These are phyloP conservation scores for Netelia inedita DNA, from an alignment of 2,888 invertebrate species.

Conservation along the genomic window DNA sequence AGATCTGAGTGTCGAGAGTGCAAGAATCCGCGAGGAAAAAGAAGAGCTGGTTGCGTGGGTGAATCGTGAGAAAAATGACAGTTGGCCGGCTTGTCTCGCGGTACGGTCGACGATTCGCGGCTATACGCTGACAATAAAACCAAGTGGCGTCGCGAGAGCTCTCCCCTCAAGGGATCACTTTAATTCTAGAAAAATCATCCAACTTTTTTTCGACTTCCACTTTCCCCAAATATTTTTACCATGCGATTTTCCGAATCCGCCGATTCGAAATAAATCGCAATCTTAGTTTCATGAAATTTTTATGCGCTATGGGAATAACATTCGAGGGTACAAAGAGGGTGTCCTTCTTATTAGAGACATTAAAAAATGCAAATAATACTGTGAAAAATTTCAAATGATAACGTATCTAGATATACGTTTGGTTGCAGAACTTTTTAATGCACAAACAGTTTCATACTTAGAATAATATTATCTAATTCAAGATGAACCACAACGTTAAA, in stretches of 20 bases:
- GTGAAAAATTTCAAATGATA: not conserved
- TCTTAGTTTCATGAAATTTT: not conserved
- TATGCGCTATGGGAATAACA: not conserved
- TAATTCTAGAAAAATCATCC: slow-evolving; percentile 53
- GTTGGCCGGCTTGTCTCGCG: slow-evolving; percentile 81
- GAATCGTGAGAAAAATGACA: slow-evolving; percentile 81
- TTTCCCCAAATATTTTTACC: not conserved
- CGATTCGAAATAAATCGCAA: not conserved
- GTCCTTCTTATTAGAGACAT: not conserved
- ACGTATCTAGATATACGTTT: too few species aligned
- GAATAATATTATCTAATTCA: not conserved
- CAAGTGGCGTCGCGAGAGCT: slow-evolving; percentile 78
- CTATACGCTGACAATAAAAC: slow-evolving; percentile 79
- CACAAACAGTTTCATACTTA: too few species aligned
- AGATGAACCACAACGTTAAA: too few species aligned
- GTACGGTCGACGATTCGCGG: slow-evolving; percentile 80
- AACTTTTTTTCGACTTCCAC: slow-evolving; percentile 16
- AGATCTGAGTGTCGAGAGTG: slow-evolving; percentile 66
- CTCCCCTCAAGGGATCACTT: slow-evolving; percentile 65
- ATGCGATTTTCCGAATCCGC: not conserved
- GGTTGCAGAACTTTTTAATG: too few species aligned
- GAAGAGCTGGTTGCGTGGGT: slow-evolving; percentile 72
- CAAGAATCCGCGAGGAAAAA: slow-evolving; percentile 72
- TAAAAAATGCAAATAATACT: not conserved
- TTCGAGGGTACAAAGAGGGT: not conserved